These are phyloP conservation scores for Peribatodes rhomboidaria DNA, from an alignment of 2,888 invertebrate genomes.

Conservation along the genomic window DNA sequence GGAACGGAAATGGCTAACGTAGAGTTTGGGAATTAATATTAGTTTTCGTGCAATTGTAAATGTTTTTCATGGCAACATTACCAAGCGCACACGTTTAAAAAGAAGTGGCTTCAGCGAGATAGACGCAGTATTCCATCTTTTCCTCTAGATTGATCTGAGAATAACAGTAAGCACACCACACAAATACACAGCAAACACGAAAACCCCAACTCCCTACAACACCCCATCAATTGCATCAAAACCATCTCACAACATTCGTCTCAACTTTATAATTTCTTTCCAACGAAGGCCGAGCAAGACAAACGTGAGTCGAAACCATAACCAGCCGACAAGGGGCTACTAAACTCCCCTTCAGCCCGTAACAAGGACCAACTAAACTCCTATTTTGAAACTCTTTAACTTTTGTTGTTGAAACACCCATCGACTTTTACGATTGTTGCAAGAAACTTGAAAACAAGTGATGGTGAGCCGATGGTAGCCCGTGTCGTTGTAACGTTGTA, in stretches of 20 bases:
- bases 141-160: too few species aligned
- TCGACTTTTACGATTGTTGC: slow-evolving; percentile 47
- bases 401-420: slow-evolving; percentile 48
- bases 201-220: neutral
- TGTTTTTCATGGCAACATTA: too few species aligned
- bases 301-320: slow-evolving; percentile 45
- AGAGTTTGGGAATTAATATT: too few species aligned
- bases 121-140: too few species aligned
- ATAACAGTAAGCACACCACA: neutral
- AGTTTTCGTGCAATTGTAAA: too few species aligned
- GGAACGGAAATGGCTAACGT: too few species aligned
- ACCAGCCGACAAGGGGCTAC: slow-evolving; percentile 42
- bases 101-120: too few species aligned
- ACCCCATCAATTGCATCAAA: slow-evolving; percentile 12
- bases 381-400: slow-evolving; percentile 44
- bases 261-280: slow-evolving; percentile 36
- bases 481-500: slow-evolving; percentile 12
- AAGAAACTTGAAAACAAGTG: slow-evolving; percentile 34
- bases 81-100: too few species aligned
- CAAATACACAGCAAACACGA: neutral
- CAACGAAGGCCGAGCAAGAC: slow-evolving; percentile 22
- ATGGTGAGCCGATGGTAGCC: slow-evolving; percentile 24
- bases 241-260: slow-evolving; percentile 1
- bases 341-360: slow-evolving; percentile 39
- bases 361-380: slow-evolving; percentile 41